Percentiles rank a stretch among this genome's conserved stretches.
Conservation (phyloP, 2,113 vertebrate species). For the Hippolais icterina region DNA sequence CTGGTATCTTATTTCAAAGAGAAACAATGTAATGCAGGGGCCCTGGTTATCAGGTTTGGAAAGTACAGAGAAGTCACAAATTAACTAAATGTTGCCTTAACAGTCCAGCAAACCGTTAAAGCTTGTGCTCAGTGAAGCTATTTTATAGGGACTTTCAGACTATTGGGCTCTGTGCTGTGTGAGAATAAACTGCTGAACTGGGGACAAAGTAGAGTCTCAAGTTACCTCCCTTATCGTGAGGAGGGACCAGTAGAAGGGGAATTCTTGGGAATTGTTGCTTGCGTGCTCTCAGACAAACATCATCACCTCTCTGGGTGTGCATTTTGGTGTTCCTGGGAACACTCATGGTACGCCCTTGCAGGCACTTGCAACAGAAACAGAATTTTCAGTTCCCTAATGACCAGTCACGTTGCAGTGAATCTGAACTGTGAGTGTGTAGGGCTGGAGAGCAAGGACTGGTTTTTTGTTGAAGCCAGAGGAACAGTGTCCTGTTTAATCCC, state of each 20-base stretch:
- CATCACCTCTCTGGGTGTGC: neutral
- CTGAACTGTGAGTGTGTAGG: neutral
- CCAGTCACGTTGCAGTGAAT: neutral
- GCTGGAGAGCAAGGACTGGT: neutral
- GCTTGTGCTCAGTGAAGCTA: neutral
- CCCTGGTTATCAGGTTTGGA: neutral
- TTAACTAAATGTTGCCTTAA: neutral
- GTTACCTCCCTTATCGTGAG: neutral
- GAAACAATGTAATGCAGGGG: neutral
- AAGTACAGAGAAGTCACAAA: neutral
- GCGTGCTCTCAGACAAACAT: neutral
- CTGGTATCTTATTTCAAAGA: neutral
- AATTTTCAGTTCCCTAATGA: neutral
- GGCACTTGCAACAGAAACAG: neutral
- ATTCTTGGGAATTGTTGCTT: neutral
- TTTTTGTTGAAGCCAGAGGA: neutral
- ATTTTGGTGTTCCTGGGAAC: neutral
- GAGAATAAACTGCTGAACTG: neutral
- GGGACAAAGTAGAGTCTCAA: neutral
- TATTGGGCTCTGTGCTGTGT: neutral
- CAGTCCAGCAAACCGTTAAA: neutral
- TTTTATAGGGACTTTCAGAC: neutral
- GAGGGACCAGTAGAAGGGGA: neutral
- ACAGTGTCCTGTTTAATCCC: neutral
- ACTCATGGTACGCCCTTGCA: neutral